Conservation (phyloP, 1,140 invertebrate genomes). For the Drosophila nasuta region DNA sequence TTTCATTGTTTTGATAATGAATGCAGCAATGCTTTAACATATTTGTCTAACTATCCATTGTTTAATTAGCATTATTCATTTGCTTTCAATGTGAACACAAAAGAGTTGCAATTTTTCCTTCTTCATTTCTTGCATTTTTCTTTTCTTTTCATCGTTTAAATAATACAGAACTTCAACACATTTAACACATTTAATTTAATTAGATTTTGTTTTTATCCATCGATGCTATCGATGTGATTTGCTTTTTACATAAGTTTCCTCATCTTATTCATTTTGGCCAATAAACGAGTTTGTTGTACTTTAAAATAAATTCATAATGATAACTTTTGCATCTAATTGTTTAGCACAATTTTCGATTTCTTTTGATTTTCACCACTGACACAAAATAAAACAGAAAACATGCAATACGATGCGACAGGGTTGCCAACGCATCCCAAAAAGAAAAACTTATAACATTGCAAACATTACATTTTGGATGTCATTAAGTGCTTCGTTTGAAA, state of each 20-base stretch:
- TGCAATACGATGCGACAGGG: slow-evolving; percentile 6
- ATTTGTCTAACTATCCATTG: slow-evolving; percentile 80
- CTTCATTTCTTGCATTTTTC: background rate
- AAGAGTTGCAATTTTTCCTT: slow-evolving; percentile 44
- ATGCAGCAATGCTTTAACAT: slow-evolving; percentile 74
- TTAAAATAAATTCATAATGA: slow-evolving; percentile 80
- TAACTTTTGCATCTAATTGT: slow-evolving; percentile 67
- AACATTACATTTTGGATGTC: slow-evolving; percentile 10
- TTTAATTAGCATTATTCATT: slow-evolving; percentile 66
- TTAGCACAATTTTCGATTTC: slow-evolving; percentile 69
- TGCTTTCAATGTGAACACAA: slow-evolving; percentile 76
- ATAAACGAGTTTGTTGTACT: slow-evolving; percentile 77
- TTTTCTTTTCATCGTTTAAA: slow-evolving; percentile 42
- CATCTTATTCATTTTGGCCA: slow-evolving; percentile 60
- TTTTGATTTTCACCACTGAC: slow-evolving; percentile 33
- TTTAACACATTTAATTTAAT: slow-evolving; percentile 62
- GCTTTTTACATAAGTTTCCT: slow-evolving; percentile 30
- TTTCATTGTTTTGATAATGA: slow-evolving; percentile 32
- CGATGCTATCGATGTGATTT: slow-evolving; percentile 21
- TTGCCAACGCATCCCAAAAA: slow-evolving; percentile 25
- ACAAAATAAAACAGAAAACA: slow-evolving; percentile 11
- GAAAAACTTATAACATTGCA: slow-evolving; percentile 39
- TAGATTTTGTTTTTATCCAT: slow-evolving; percentile 38
- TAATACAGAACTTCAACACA: slow-evolving; percentile 73
- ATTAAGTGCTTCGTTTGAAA: slow-evolving; percentile 6